These are phyloP conservation scores for Pollenia griseotomentosa DNA, from an alignment of 2,888 invertebrate species.

Conservation along the genomic window DNA sequence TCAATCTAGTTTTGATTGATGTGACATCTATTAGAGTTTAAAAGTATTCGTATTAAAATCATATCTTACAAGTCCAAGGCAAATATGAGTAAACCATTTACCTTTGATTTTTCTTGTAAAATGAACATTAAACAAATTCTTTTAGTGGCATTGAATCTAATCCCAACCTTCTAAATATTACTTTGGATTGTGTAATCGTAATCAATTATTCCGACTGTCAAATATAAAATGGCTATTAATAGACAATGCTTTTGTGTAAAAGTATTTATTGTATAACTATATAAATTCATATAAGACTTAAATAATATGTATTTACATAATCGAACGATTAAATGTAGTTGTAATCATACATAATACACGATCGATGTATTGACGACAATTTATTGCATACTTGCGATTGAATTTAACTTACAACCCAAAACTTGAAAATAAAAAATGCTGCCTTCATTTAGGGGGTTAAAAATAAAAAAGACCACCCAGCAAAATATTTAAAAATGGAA, in stretches of 20 bases:
- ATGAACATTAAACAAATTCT: neutral
- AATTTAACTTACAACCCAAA: constrained; percentile 31
- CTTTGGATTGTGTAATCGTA: neutral
- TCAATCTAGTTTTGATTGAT: constrained; percentile 5
- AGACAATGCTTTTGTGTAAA: neutral
- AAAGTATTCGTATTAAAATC: neutral
- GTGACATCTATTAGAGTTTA: neutral
- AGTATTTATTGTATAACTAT: neutral
- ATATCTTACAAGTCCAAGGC: neutral
- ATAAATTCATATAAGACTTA: constrained; percentile 15
- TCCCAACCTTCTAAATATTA: neutral
- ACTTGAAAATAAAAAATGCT: constrained; percentile 1
- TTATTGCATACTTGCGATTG: constrained; percentile 43
- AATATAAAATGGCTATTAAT: constrained; percentile 36
- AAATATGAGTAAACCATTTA: neutral
- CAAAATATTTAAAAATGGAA: constrained; percentile 4
- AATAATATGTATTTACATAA: constrained; percentile 3
- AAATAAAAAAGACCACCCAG: constrained; percentile 14
- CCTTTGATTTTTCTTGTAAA: neutral
- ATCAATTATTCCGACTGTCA: constrained; percentile 57
- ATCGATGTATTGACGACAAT: constrained; percentile 4
- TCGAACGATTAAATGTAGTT: neutral
- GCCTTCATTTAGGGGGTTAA: neutral
- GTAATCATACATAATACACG: neutral
- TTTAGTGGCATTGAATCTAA: constrained; percentile 13